A percentile compares a stretch with the other conserved stretches of the same genome.
These are phyloP conservation scores for Pomacea maculata DNA, from an alignment of 1,140 invertebrate genomes.

Conservation along the genomic window DNA sequence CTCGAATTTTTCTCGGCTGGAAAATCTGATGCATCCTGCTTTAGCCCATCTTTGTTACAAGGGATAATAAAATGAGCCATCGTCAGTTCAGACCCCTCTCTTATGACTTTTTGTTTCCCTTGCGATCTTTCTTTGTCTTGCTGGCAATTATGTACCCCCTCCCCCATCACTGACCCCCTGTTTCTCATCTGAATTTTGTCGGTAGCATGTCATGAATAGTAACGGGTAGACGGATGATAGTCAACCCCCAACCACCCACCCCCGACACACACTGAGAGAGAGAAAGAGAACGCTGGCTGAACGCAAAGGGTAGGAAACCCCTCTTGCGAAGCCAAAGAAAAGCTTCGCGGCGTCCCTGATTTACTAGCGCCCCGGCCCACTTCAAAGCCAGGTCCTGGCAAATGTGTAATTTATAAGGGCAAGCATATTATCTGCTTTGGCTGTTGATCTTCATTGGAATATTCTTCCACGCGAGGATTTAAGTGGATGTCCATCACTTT, in stretches of 20 bases:
- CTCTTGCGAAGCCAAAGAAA: slow-evolving; percentile 24
- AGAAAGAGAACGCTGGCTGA: neutral
- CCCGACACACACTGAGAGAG: neutral
- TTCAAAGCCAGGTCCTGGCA: slow-evolving; percentile 40
- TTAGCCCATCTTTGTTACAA: too few relatives aligned
- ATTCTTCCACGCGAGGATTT: too few relatives aligned
- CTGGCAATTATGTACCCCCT: too few relatives aligned
- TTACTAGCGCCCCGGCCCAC: slow-evolving; percentile 26
- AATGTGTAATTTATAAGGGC: slow-evolving; percentile 47
- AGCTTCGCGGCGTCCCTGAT: slow-evolving; percentile 22
- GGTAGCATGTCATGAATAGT: too few relatives aligned
- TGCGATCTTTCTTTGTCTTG: too few relatives aligned
- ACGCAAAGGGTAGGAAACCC: neutral
- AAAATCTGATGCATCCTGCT: neutral
- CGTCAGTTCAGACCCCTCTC: too few relatives aligned
- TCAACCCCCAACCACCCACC: neutral
- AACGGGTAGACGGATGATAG: neutral
- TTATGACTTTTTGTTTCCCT: too few relatives aligned
- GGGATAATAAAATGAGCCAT: too few relatives aligned
- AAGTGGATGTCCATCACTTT: neutral
- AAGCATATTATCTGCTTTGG: slow-evolving; percentile 32
- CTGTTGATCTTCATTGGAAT: slow-evolving; percentile 11
- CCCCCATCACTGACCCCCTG: too few relatives aligned
- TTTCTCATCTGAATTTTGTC: too few relatives aligned
- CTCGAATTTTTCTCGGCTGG: neutral